These are phyloP conservation scores for Choreutis nemorana DNA, from an alignment of 2,888 invertebrate species.

Conservation along the genomic window DNA sequence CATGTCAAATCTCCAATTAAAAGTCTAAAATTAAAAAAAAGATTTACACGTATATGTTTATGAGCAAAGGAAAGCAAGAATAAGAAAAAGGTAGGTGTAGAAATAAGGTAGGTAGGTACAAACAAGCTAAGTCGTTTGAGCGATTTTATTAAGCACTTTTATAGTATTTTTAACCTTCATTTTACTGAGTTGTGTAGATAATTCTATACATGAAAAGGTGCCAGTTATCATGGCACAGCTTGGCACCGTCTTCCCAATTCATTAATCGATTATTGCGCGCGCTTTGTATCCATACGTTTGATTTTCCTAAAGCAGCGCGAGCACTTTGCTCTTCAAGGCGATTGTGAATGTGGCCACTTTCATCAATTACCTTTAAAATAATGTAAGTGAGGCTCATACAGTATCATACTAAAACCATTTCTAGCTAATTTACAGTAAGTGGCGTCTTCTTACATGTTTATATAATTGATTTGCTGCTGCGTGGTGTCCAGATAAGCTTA, in stretches of 20 bases:
- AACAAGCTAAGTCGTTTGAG: too few relatives aligned
- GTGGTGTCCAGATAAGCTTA: constrained; percentile 33
- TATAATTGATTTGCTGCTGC: constrained; percentile 21
- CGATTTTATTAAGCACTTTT: too few relatives aligned
- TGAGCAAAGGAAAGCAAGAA: too few relatives aligned
- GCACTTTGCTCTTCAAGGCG: constrained; percentile 32
- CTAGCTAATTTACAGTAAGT: neutral
- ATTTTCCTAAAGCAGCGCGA: constrained; percentile 25
- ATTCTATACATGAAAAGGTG: constrained; percentile 40
- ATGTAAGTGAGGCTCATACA: neutral
- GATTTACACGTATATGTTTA: too few relatives aligned
- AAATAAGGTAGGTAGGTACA: too few relatives aligned
- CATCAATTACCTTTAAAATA: constrained; percentile 24
- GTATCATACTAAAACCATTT: neutral
- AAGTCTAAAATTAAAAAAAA: too few relatives aligned
- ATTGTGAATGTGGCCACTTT: constrained; percentile 30
- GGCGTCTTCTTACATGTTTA: constrained; percentile 24
- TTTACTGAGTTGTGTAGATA: constrained; percentile 19
- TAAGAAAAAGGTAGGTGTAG: too few relatives aligned
- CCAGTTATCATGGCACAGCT: constrained; percentile 30
- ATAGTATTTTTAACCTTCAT: neutral
- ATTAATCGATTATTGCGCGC: constrained; percentile 27
- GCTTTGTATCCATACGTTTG: constrained; percentile 32
- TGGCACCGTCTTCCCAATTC: constrained; percentile 28
- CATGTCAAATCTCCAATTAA: too few relatives aligned